Percentiles rank a stretch among this genome's conserved stretches.
phyloP scores from a whole-genome alignment of 53 echinoderm and acorn worm genomes.

The Paelopatides confundens region DNA sequence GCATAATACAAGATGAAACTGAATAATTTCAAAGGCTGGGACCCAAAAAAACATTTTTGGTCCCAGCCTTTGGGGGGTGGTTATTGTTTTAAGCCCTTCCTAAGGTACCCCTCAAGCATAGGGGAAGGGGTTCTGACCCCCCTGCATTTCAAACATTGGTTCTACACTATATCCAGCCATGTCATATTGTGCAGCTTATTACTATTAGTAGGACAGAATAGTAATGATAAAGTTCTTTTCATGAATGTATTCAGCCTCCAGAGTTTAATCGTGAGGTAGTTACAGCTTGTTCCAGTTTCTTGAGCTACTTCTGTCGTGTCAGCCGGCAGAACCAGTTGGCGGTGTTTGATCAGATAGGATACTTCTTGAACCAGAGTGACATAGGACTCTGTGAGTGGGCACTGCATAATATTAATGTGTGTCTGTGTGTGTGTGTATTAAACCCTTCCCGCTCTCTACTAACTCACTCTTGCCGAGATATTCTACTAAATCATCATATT shows the following conservation, averaged over 20 bases:
- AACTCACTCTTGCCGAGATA: not conserved
- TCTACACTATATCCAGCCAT: too few species aligned
- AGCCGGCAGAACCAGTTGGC: conserved; percentile 84
- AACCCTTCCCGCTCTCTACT: not conserved
- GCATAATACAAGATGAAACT: too few species aligned
- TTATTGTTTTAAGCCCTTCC: too few species aligned
- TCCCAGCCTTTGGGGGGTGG: too few species aligned
- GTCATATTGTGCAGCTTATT: too few species aligned
- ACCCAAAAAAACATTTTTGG: too few species aligned
- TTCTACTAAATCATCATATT: not conserved
- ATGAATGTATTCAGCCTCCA: conserved; percentile 46
- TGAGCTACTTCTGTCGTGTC: conserved; percentile 96
- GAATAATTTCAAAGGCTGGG: too few species aligned
- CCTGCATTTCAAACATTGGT: too few species aligned
- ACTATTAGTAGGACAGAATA: too few species aligned
- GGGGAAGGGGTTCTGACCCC: too few species aligned
- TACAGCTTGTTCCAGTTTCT: conserved; percentile 94
- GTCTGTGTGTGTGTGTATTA: not conserved
- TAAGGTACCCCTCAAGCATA: too few species aligned
- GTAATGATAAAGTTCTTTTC: too few species aligned
- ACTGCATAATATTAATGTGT: not conserved
- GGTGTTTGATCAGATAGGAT: conserved; percentile 74
- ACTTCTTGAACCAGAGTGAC: conserved; percentile 93
- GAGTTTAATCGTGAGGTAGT: conserved; percentile 96
- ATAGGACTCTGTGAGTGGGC: conserved; percentile 95